Evolutionary conservation across 2,888 invertebrate genomes (phyloP).

Genomic region (Cephus rjabovi): DNA sequence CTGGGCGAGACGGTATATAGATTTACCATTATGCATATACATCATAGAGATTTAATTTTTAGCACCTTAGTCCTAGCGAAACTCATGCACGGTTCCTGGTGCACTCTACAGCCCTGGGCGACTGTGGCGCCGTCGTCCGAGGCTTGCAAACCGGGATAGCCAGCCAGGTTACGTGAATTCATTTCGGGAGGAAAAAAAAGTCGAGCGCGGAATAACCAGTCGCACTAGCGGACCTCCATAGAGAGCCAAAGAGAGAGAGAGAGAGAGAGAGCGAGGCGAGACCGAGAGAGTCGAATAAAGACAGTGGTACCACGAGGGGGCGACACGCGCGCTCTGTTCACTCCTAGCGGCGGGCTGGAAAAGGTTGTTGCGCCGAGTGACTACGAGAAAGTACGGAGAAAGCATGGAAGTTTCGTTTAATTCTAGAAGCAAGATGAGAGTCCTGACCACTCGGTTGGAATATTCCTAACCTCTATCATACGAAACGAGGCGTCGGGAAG

Average conservation of each 20-base stretch:
- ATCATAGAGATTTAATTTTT: not conserved
- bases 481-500: not conserved
- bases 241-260: not conserved
- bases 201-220: not conserved
- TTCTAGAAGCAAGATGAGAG: not conserved
- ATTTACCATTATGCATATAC: not conserved
- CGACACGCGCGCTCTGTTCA: not conserved
- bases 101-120: not conserved
- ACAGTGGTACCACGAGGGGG: not conserved
- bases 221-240: not conserved
- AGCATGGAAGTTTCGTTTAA: slow-evolving; percentile 9
- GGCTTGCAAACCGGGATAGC: not conserved
- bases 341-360: slow-evolving; percentile 10
- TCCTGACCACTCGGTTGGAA: not conserved
- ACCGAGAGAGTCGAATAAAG: slow-evolving; percentile 12
- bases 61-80: not conserved
- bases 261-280: slow-evolving; percentile 18
- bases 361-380: slow-evolving; percentile 19
- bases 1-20: not conserved
- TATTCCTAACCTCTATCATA: not conserved
- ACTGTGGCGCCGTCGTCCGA: not conserved
- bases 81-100: not conserved
- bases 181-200: not conserved
- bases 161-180: not conserved
- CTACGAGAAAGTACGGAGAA: slow-evolving; percentile 31